Evolutionary conservation across 2,888 invertebrate species (phyloP).

Genomic region (Pinctada fucata): DNA sequence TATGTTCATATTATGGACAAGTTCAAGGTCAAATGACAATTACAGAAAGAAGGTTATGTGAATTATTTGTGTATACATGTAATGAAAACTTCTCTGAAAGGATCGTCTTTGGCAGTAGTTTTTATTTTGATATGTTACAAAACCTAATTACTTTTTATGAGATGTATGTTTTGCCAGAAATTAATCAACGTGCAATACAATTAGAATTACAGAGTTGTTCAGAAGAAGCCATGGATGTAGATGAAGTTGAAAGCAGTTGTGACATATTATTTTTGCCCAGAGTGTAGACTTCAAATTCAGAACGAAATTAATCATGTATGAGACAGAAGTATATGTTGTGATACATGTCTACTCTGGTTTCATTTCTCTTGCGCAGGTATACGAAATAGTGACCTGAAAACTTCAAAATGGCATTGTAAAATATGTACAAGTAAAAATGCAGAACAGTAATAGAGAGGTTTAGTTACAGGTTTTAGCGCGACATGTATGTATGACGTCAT

Average conservation of each 20-base stretch:
- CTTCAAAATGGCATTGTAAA: conserved; percentile 5
- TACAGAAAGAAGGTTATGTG: background rate
- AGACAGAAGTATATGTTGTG: conserved; percentile 17
- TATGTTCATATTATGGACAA: background rate
- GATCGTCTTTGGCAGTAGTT: conserved; percentile 8
- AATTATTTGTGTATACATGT: background rate
- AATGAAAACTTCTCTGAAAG: background rate
- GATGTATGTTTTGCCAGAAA: conserved; percentile 7
- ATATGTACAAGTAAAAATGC: too few relatives aligned
- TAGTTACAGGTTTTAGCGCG: too few relatives aligned
- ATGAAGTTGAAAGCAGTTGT: background rate
- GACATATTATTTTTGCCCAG: conserved; percentile 3
- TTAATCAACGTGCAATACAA: background rate
- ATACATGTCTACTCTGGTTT: conserved; percentile 6
- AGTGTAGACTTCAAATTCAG: background rate
- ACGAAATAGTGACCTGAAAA: background rate
- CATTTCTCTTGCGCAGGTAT: conserved; percentile 15
- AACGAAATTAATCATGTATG: background rate
- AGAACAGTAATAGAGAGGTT: too few relatives aligned
- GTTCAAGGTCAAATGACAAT: conserved; percentile 1
- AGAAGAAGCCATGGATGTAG: background rate
- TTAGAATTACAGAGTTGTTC: background rate
- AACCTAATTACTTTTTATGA: conserved; percentile 2
- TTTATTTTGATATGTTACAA: conserved; percentile 8
- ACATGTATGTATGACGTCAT: too few relatives aligned